A percentile compares a stretch with the other conserved stretches of the same genome.
phyloP scores from a whole-genome alignment of 2,888 invertebrate genomes.

The Loripinus fragilis region DNA sequence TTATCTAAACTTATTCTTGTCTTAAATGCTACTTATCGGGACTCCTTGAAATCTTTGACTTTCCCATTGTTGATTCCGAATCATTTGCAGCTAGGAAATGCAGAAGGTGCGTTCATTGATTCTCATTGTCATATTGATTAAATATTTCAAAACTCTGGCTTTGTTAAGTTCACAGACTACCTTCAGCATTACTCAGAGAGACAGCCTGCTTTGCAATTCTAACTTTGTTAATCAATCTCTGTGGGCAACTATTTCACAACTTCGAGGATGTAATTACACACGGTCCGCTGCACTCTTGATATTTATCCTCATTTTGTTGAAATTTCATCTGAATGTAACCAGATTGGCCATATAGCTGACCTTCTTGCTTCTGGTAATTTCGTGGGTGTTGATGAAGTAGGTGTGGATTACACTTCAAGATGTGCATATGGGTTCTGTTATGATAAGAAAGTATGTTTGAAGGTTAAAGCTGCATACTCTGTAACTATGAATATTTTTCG shows the following conservation, averaged over 20 bases:
- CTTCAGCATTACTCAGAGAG: not conserved
- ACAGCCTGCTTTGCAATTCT: not conserved
- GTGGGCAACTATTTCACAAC: not conserved
- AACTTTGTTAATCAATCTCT: constrained; percentile 7
- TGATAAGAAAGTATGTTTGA: not conserved
- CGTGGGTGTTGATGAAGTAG: constrained; percentile 6
- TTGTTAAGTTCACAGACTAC: not conserved
- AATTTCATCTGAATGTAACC: not conserved
- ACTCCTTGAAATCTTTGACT: not conserved
- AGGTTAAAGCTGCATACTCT: no score
- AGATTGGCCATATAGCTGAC: not conserved
- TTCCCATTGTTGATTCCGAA: not conserved
- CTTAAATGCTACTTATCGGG: not conserved
- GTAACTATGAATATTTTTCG: no score
- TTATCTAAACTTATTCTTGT: not conserved
- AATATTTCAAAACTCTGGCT: not conserved
- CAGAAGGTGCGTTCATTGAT: not conserved
- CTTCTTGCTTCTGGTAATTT: not conserved
- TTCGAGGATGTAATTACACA: no score
- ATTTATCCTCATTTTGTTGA: constrained; percentile 4
- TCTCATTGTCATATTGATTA: constrained; percentile 7
- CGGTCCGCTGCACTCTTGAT: not conserved
- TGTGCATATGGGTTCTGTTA: not conserved
- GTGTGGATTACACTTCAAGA: not conserved
- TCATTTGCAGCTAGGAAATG: not conserved